Evolutionary conservation across 2,113 vertebrate species (phyloP), one percentile per base, ranked within the genome.

Genomic region (Petromus typicus): DNA sequence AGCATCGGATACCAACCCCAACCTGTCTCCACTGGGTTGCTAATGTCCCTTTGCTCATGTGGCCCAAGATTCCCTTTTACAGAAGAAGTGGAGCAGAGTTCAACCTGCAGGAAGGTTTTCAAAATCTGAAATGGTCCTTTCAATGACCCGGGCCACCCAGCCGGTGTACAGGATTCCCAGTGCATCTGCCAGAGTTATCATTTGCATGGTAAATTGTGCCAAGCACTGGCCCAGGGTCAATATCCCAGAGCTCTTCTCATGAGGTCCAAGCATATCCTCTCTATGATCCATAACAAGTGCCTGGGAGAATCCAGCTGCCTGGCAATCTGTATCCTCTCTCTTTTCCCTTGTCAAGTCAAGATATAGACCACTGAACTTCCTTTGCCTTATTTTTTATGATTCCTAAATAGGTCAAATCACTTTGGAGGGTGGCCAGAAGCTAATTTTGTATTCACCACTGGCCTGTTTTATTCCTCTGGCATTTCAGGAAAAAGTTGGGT

Each of bases 371-470:
- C 96, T 96, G 97, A 97, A 97, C 96, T 98, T 98, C 98, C 95
- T 98, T 97, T 98, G 96, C 94, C 90, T 94, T 86, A 82, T 97
- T 98, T 97, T 98, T 97, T 91, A 97, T 97, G 98, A 98, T 97
- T 98, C 92, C 90, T 97, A 98, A 98, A 97, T 98, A 98, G 98
- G 98, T 98, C 98, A 98, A 97, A 98, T 98, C 95, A 96, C 95
- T 98, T 97, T 98, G 98, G 98, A 98, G 95, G 93, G 96, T 97
- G 97, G 97, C 98, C 98, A 98, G 81, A 97, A 98, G 94, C 94
- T 98, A 97, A 98, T 98, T 98, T 98, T 96, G 97, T 98, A 98
- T 98, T 99, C 98, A 98, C 97, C 23, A 1, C 97, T 98, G 98
- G 98, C 98, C 98, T 98, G 95, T 97, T 98, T 98, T 97, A 98